These are phyloP conservation scores for Mustelus asterias DNA, from an alignment of 2,113 vertebrate genomes.

Conservation along the genomic window DNA sequence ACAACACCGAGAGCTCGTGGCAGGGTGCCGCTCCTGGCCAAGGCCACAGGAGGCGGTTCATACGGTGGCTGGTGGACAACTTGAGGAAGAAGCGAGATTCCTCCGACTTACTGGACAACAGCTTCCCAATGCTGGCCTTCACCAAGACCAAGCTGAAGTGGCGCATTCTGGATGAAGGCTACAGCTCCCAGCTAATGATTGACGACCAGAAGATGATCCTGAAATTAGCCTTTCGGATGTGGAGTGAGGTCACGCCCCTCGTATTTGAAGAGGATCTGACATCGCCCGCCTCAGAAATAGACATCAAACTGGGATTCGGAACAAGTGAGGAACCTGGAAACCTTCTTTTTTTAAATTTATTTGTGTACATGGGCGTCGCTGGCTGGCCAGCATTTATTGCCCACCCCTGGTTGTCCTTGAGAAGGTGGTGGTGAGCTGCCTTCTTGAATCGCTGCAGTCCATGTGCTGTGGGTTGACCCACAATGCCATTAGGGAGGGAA, in stretches of 20 bases:
- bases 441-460: no score
- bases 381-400: no score
- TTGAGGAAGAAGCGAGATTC: constrained; percentile 28
- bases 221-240: constrained; percentile 41
- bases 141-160: constrained; percentile 40
- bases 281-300: constrained; percentile 37
- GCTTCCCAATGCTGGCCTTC: constrained; percentile 23
- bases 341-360: not conserved
- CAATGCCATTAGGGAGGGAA: no score
- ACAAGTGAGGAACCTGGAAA: constrained; percentile 38
- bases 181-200: constrained; percentile 40
- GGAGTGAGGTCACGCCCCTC: constrained; percentile 44
- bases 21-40: rapidly evolving
- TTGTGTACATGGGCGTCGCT: no score
- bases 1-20: not conserved
- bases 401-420: no score
- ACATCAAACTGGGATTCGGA: constrained; percentile 44
- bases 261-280: constrained; percentile 42
- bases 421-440: no score
- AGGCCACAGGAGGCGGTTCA: not conserved
- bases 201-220: constrained; percentile 41
- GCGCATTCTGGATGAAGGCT: constrained; percentile 44
- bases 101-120: not conserved
- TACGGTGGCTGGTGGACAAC: not conserved
- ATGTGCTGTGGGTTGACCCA: no score